Percentiles rank a stretch among this genome's conserved stretches.
Conservation (phyloP, 1,140 invertebrate species). For the Lutraria rhynchaena region DNA sequence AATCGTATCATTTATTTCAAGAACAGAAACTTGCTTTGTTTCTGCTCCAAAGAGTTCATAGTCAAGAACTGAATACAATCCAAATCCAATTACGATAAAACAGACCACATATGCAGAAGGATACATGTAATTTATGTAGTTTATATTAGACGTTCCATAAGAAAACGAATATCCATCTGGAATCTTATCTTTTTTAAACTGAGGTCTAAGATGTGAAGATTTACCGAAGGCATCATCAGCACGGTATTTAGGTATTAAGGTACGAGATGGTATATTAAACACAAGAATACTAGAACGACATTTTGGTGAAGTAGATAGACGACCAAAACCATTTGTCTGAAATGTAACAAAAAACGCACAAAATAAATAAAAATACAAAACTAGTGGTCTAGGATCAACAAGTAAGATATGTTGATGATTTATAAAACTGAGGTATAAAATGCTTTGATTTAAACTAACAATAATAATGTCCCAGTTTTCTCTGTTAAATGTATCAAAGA, state of each 20-base stretch:
- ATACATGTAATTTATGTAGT: neutral
- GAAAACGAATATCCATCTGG: neutral
- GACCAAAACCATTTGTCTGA: neutral
- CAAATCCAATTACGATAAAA: neutral
- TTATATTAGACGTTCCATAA: neutral
- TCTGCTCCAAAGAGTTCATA: neutral
- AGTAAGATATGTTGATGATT: too few species aligned
- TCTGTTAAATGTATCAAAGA: too few species aligned
- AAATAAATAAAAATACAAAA: too few species aligned
- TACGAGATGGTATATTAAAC: neutral
- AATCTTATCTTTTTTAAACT: constrained; percentile 10
- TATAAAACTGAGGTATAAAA: too few species aligned
- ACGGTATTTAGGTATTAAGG: neutral
- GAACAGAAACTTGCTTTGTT: neutral
- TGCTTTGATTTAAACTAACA: too few species aligned
- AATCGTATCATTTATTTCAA: neutral
- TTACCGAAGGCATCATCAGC: neutral
- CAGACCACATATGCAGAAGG: neutral
- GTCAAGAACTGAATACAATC: neutral
- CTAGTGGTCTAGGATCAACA: too few species aligned
- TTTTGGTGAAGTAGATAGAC: neutral
- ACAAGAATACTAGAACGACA: neutral
- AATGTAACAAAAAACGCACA: neutral
- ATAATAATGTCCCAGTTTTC: too few species aligned
- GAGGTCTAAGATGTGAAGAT: neutral